Conservation (phyloP, 2,797 vertebrate genomes). For the Meriones psammophilus region DNA sequence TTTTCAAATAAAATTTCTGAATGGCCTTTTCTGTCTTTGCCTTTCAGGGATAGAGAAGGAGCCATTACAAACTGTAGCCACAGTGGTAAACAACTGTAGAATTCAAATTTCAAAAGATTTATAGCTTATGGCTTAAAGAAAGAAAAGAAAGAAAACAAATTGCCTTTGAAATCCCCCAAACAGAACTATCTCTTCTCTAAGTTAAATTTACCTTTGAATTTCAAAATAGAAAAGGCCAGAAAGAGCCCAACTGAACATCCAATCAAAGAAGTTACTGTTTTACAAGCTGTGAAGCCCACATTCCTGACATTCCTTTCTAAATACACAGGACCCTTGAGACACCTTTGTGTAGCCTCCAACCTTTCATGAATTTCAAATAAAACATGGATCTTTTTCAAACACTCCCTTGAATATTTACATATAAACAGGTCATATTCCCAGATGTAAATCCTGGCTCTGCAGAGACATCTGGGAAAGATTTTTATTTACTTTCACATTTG, state of each 20-base stretch:
- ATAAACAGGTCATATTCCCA: slow-evolving; percentile 60
- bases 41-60: slow-evolving; percentile 48
- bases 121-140: not conserved
- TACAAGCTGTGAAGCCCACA: slow-evolving; percentile 69
- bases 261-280: slow-evolving; percentile 80
- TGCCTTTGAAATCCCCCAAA: slow-evolving; percentile 70
- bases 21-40: not conserved
- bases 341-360: slow-evolving; percentile 62
- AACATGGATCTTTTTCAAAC: slow-evolving; percentile 64
- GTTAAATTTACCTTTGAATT: slow-evolving; percentile 82
- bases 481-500: slow-evolving; percentile 52
- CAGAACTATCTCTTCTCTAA: slow-evolving; percentile 66
- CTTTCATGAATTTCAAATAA: slow-evolving; percentile 78
- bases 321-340: slow-evolving; percentile 78
- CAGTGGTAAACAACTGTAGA: slow-evolving; percentile 70
- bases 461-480: not conserved
- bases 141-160: slow-evolving; percentile 52
- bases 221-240: slow-evolving; percentile 77
- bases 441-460: not conserved
- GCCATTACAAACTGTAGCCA: slow-evolving; percentile 49
- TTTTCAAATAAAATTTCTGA: slow-evolving; percentile 48
- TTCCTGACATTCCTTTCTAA: slow-evolving; percentile 75
- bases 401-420: slow-evolving; percentile 60
- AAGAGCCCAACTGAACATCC: slow-evolving; percentile 60
- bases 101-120: slow-evolving; percentile 78